Percentiles rank a stretch among this genome's conserved stretches.
These are phyloP conservation scores for Drosophila birchii DNA, from an alignment of 2,888 invertebrate genomes.

Conservation along the genomic window DNA sequence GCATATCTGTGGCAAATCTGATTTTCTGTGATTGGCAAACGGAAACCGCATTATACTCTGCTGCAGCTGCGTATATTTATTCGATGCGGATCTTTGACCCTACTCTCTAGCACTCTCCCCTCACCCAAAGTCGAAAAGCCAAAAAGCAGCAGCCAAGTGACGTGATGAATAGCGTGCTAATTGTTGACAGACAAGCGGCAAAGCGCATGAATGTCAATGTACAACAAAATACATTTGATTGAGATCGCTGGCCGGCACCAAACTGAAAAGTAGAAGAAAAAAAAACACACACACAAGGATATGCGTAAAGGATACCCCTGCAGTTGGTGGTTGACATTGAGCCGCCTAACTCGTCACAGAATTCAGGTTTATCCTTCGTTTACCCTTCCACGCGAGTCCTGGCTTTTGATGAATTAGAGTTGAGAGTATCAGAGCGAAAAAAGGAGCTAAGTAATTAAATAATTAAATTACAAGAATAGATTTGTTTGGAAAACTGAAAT, in stretches of 20 bases:
- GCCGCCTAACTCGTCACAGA: constrained; percentile 72
- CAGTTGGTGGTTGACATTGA: constrained; percentile 64
- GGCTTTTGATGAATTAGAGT: constrained; percentile 1
- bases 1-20: constrained; percentile 11
- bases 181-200: constrained; percentile 82
- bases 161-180: constrained; percentile 84
- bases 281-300: constrained; percentile 27
- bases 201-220: constrained; percentile 74
- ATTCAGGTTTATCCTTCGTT: constrained; percentile 55
- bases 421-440: background rate
- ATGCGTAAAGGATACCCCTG: constrained; percentile 45
- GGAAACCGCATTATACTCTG: constrained; percentile 19
- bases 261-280: constrained; percentile 23
- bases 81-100: constrained; percentile 30
- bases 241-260: constrained; percentile 58
- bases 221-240: constrained; percentile 74
- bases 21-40: constrained; percentile 20
- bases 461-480: background rate
- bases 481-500: background rate
- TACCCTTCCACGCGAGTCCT: constrained; percentile 42
- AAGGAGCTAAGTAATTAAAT: background rate
- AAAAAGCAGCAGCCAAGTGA: constrained; percentile 59
- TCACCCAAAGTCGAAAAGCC: constrained; percentile 46
- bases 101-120: background rate
- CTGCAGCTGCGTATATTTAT: constrained; percentile 19